phyloP scores from a whole-genome alignment of 2,797 vertebrate species.

The Percopsis omiscomaycus region DNA sequence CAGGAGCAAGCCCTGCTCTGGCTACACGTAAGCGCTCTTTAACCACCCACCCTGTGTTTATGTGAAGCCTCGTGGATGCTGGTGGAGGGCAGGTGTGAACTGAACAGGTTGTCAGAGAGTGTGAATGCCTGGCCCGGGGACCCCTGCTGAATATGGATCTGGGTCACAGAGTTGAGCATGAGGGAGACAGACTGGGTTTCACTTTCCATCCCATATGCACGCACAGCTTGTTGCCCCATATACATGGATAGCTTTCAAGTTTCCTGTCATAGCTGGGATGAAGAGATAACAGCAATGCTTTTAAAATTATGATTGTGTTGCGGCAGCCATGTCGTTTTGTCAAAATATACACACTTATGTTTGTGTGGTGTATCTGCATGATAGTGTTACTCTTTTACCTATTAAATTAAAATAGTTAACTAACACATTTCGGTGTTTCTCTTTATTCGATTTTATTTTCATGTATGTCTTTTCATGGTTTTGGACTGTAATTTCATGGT shows the following conservation, averaged over 20 bases:
- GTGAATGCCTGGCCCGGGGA: conserved; percentile 57
- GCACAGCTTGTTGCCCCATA: conserved; percentile 55
- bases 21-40: conserved; percentile 89
- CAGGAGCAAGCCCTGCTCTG: conserved; percentile 97
- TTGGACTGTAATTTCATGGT: background rate
- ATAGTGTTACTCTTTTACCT: too few relatives aligned
- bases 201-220: conserved; percentile 62
- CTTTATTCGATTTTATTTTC: background rate
- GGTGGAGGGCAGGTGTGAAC: conserved; percentile 65
- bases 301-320: conserved; percentile 26
- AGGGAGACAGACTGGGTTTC: conserved; percentile 54
- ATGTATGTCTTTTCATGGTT: conserved; percentile 7
- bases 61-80: conserved; percentile 53
- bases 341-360: background rate
- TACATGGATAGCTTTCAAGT: conserved; percentile 61
- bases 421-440: too few relatives aligned
- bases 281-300: conserved; percentile 45
- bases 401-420: too few relatives aligned
- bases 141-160: conserved; percentile 74
- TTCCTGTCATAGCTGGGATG: conserved; percentile 54
- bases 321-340: background rate
- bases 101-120: conserved; percentile 69
- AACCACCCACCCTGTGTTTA: conserved; percentile 12
- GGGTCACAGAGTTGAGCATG: conserved; percentile 67
- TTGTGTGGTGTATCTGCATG: background rate